Conservation (phyloP, 1,140 invertebrate species). For the Aphelinus atriplicis region DNA sequence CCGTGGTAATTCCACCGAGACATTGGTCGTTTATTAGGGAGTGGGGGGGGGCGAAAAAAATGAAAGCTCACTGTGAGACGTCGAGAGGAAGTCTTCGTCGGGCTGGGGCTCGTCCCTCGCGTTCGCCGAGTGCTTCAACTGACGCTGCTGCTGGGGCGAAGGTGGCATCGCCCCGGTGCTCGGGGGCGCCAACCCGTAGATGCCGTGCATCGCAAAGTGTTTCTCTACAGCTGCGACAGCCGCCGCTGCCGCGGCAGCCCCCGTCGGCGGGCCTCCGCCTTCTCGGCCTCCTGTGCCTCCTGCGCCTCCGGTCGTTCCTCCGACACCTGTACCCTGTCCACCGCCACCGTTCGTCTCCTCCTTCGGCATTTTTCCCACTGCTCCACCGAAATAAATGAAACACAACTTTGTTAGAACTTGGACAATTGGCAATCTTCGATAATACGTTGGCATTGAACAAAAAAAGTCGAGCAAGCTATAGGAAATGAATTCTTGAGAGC, state of each 20-base stretch:
- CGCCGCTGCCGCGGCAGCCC: conserved; percentile 53
- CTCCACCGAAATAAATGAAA: neutral
- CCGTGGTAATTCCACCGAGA: no score
- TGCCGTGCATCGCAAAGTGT: conserved; percentile 64
- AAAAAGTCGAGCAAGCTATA: no score
- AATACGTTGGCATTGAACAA: no score
- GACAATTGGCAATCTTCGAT: no score
- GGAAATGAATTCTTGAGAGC: no score
- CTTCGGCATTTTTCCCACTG: conserved; percentile 60
- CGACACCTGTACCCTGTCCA: conserved; percentile 51
- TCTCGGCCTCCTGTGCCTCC: conserved; percentile 47
- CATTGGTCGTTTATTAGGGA: no score
- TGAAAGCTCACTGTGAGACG: conserved; percentile 53
- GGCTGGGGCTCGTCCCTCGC: conserved; percentile 51
- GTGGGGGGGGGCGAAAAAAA: no score
- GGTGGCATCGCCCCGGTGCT: conserved; percentile 59
- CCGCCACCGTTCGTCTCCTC: conserved; percentile 56
- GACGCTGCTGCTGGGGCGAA: conserved; percentile 59
- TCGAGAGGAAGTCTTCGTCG: conserved; percentile 61
- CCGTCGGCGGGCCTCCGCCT: conserved; percentile 52
- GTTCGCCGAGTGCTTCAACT: conserved; percentile 56
- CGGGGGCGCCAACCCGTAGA: conserved; percentile 53
- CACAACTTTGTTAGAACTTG: no score
- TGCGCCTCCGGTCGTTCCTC: conserved; percentile 57
- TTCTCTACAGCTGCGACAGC: conserved; percentile 62